These are phyloP conservation scores for Callipepla californica DNA, from an alignment of 2,113 vertebrate species.

Conservation along the genomic window DNA sequence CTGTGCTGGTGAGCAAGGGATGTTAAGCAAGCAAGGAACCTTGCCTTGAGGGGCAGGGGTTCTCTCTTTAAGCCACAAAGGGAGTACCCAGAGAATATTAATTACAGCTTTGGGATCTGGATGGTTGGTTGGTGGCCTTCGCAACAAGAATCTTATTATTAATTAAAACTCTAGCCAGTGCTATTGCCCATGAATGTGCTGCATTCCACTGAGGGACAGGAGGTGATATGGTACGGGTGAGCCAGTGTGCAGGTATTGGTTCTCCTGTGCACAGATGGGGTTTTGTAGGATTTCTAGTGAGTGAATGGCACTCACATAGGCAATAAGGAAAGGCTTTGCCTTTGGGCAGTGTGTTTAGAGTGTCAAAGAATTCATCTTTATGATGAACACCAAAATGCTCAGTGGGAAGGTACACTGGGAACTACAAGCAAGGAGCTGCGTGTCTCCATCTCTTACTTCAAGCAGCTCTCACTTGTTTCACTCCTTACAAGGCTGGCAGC, in stretches of 20 bases:
- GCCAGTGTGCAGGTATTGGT: rapidly evolving
- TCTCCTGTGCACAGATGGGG: neutral
- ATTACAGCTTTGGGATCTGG: neutral
- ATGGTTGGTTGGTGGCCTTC: neutral
- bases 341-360: neutral
- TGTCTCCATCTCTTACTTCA: neutral
- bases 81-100: neutral
- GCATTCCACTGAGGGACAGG: neutral
- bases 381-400: neutral
- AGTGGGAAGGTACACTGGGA: neutral
- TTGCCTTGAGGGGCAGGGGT: neutral
- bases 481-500: neutral
- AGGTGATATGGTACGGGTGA: neutral
- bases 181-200: neutral
- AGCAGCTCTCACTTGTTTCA: neutral
- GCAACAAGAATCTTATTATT: neutral
- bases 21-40: neutral
- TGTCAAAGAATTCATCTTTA: neutral
- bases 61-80: neutral
- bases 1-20: neutral
- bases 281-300: neutral
- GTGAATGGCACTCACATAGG: rapidly evolving
- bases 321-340: neutral
- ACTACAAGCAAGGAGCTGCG: neutral
- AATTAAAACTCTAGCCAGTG: neutral